Evolutionary conservation across 1,140 invertebrate species (phyloP).

Genomic region (Tigriopus japonicus): DNA sequence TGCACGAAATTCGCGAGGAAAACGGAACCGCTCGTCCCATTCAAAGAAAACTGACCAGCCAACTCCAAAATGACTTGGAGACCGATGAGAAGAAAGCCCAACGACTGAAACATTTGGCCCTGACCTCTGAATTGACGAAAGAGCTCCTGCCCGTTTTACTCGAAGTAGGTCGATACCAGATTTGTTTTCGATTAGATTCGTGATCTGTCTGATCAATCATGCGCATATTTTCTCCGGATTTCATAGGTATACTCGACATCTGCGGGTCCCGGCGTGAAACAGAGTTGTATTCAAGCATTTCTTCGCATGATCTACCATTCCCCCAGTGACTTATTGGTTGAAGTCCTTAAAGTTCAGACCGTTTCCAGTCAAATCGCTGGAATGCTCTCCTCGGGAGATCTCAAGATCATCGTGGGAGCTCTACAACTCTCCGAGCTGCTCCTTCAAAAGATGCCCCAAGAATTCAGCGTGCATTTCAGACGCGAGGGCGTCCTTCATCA

Average conservation of each 20-base stretch:
- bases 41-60: slow-evolving; percentile 32
- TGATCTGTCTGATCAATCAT: neutral
- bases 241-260: slow-evolving; percentile 81
- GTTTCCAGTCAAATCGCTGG: slow-evolving; percentile 92
- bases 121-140: slow-evolving; percentile 57
- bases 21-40: slow-evolving; percentile 78
- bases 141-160: slow-evolving; percentile 52
- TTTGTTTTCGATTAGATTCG: neutral
- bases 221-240: slow-evolving; percentile 24
- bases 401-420: slow-evolving; percentile 88
- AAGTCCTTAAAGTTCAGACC: slow-evolving; percentile 65
- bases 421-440: slow-evolving; percentile 88
- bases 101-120: slow-evolving; percentile 37
- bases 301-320: slow-evolving; percentile 89
- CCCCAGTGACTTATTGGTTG: slow-evolving; percentile 50
- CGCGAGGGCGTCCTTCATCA: slow-evolving; percentile 65
- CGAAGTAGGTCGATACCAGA: neutral
- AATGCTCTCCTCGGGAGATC: slow-evolving; percentile 88
- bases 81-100: neutral
- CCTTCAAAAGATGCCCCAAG: slow-evolving; percentile 83
- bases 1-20: slow-evolving; percentile 97
- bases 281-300: slow-evolving; percentile 73
- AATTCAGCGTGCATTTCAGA: slow-evolving; percentile 75
- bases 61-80: neutral
- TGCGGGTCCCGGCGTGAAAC: slow-evolving; percentile 86